Evolutionary conservation across 1,140 invertebrate genomes (phyloP), one percentile per base, ranked within the genome.

Genomic region (Varroa destructor): DNA sequence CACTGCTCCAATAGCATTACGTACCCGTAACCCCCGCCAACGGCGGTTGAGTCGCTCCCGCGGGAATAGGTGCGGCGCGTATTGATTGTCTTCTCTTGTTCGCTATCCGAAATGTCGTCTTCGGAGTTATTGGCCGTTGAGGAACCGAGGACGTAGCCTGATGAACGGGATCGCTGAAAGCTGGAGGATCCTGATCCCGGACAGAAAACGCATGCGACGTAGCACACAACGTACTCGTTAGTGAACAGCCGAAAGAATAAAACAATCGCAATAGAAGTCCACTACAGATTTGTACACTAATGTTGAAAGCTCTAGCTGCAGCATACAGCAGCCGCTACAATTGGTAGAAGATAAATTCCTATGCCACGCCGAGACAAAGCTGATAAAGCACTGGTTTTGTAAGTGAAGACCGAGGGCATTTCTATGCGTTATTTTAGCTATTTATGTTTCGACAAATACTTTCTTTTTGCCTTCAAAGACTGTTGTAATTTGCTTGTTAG

Each of bases 51-150:
- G 61, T 67, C 61, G 12, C 12, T 2, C 61, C 61, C 61, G 61
- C 61, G 61, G 40, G 61, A 67, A 67, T 67, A 67, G 61, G 12
- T 67, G 1, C 61, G 10, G 37, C 61, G 61, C 61, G 61, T 43
- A 67, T 37, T 40, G 61, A 67, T 40, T 12, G 61, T 37, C 61
- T 67, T 67, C 61, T 67, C 61, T 37, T 67, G 61, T 37, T 67
- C 61, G 61, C 61, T 67, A 67, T 67, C 61, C 61, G 61, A 67
- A 40, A 67, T 37, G 61, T 67, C 61, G 61, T 67, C 61, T 40
- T 67, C 61, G 61, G 61, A 67, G 61, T 67, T 67, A 37, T 67
- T 67, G 61, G 14, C 61, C 12, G 61, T 46, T 37, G 61, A 67
- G 46, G 61, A 67, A 46, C 61, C 61, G 61, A 67, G 61, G 14